phyloP scores from a whole-genome alignment of 2,113 vertebrate species.

The Zosterops borbonicus region DNA sequence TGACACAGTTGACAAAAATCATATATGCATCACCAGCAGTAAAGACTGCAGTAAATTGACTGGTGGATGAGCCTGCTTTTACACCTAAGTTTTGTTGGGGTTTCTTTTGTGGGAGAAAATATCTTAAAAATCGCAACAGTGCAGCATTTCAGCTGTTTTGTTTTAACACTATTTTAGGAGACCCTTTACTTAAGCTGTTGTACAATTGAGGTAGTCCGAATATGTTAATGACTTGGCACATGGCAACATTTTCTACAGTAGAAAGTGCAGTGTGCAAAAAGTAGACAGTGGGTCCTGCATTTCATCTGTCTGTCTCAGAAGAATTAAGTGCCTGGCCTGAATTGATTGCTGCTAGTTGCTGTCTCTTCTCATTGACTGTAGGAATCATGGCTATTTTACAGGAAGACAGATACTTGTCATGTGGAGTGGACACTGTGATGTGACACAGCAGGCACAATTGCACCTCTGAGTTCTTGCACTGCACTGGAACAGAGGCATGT shows the following conservation, averaged over 20 bases:
- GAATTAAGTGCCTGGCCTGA: not conserved
- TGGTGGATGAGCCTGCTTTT: not conserved
- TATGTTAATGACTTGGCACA: not conserved
- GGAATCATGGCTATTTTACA: not conserved
- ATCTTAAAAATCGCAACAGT: not conserved
- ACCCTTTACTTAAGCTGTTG: not conserved
- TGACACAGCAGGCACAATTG: not conserved
- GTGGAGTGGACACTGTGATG: rapidly evolving
- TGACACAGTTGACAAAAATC: not conserved
- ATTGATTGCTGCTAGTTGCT: not conserved
- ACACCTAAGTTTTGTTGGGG: not conserved
- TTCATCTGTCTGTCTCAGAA: not conserved
- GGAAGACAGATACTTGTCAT: not conserved
- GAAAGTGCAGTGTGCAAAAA: not conserved
- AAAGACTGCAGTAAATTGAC: not conserved
- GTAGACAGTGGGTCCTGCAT: not conserved
- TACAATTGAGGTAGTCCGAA: not conserved
- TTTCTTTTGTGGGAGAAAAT: not conserved
- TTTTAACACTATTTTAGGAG: not conserved
- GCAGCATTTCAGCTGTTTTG: not conserved
- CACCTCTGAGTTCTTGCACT: not conserved
- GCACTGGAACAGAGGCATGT: not conserved
- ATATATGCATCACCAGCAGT: not conserved
- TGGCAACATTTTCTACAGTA: not conserved
- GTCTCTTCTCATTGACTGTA: not conserved